These are phyloP conservation scores for Esox masquinongy DNA, from an alignment of 2,797 vertebrate genomes.

Conservation along the genomic window DNA sequence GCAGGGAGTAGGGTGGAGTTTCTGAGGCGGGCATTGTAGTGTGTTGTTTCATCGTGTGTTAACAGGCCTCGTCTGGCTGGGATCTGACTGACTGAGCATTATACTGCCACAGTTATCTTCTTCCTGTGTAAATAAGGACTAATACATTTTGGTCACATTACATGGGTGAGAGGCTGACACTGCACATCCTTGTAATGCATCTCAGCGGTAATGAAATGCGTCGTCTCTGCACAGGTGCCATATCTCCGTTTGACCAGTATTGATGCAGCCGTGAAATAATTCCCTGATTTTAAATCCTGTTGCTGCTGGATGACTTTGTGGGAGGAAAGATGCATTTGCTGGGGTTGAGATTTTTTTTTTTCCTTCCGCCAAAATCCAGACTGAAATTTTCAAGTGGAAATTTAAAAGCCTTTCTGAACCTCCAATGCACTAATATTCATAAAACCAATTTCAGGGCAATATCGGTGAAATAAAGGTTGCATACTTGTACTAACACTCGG, in stretches of 20 bases:
- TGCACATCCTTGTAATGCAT: not conserved
- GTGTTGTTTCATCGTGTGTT: not conserved
- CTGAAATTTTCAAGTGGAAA: not conserved
- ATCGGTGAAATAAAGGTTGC: too few relatives aligned
- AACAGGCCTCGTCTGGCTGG: not conserved
- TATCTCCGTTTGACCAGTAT: not conserved
- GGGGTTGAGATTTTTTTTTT: not conserved
- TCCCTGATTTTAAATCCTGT: not conserved
- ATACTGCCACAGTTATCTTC: not conserved
- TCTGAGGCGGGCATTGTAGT: not conserved
- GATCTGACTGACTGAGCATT: not conserved
- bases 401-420: not conserved
- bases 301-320: not conserved
- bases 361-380: not conserved
- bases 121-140: not conserved
- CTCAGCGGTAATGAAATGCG: not conserved
- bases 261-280: not conserved
- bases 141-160: not conserved
- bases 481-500: not conserved
- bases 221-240: not conserved
- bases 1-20: conserved; percentile 8
- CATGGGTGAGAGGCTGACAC: not conserved
- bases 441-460: too few relatives aligned
- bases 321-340: not conserved
- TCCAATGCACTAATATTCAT: not conserved